Evolutionary conservation across 2,797 vertebrate genomes (phyloP).

Genomic region (Diglossa cyanea): DNA sequence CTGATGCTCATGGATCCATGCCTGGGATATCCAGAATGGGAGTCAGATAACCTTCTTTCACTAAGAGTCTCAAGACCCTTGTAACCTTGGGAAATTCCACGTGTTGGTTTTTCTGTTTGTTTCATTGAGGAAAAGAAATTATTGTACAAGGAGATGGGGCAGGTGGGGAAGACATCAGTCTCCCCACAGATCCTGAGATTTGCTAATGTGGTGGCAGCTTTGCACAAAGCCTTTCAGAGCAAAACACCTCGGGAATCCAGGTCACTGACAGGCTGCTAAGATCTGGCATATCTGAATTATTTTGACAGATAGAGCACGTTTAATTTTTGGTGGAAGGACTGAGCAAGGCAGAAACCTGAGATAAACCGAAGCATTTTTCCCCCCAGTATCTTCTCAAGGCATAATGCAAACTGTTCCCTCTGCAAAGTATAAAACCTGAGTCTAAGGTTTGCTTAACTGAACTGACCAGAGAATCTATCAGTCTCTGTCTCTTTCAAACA

Average conservation of each 20-base stretch:
- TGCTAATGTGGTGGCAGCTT: not conserved
- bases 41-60: not conserved
- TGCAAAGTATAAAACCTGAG: not conserved
- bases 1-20: not conserved
- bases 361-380: not conserved
- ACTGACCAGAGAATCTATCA: conserved; percentile 42
- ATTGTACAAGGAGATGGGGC: not conserved
- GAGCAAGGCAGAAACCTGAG: not conserved
- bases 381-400: not conserved
- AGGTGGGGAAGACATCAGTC: not conserved
- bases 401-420: not conserved
- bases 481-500: conserved; percentile 12
- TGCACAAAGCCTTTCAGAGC: not conserved
- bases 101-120: not conserved
- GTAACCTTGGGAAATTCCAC: not conserved
- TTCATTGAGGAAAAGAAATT: not conserved
- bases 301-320: not conserved
- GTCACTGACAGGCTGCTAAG: not conserved
- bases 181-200: not conserved
- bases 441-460: not conserved
- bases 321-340: not conserved
- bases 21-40: not conserved
- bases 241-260: not conserved
- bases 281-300: not conserved
- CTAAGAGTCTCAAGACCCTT: not conserved